These are phyloP conservation scores for Tachystola acroxantha DNA, from an alignment of 2,888 invertebrate species.

Conservation along the genomic window DNA sequence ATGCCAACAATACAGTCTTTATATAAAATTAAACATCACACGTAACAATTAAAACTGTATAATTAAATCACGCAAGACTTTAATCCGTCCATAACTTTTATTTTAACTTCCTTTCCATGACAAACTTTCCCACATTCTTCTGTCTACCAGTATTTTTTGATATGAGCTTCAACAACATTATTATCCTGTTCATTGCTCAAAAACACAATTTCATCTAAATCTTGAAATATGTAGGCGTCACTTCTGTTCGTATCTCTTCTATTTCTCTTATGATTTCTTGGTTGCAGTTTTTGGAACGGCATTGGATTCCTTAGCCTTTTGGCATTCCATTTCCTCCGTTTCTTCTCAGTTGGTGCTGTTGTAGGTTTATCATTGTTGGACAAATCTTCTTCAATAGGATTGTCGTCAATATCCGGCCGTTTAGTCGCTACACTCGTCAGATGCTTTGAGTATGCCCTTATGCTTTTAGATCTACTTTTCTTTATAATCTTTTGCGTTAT, in stretches of 20 bases:
- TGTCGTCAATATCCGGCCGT: constrained; percentile 20
- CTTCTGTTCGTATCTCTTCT: constrained; percentile 34
- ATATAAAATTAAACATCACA: too few species aligned
- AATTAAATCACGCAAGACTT: too few species aligned
- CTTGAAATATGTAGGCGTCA: constrained; percentile 44
- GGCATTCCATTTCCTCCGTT: constrained; percentile 33
- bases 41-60: too few species aligned
- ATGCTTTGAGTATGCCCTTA: constrained; percentile 34
- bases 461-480: constrained; percentile 41
- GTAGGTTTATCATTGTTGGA: constrained; percentile 27
- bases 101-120: too few species aligned
- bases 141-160: constrained; percentile 53
- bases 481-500: constrained; percentile 67
- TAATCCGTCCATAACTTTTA: too few species aligned
- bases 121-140: too few species aligned
- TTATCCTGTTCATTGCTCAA: constrained; percentile 38
- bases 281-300: constrained; percentile 48
- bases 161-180: constrained; percentile 40
- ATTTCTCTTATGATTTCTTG: constrained; percentile 29
- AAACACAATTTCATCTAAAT: constrained; percentile 56
- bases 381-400: constrained; percentile 25
- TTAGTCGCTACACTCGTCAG: constrained; percentile 28
- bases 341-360: constrained; percentile 34
- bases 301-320: constrained; percentile 45
- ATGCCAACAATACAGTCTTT: too few species aligned